phyloP scores from a whole-genome alignment of 1,140 invertebrate species.

The Reticulitermes speratus region DNA sequence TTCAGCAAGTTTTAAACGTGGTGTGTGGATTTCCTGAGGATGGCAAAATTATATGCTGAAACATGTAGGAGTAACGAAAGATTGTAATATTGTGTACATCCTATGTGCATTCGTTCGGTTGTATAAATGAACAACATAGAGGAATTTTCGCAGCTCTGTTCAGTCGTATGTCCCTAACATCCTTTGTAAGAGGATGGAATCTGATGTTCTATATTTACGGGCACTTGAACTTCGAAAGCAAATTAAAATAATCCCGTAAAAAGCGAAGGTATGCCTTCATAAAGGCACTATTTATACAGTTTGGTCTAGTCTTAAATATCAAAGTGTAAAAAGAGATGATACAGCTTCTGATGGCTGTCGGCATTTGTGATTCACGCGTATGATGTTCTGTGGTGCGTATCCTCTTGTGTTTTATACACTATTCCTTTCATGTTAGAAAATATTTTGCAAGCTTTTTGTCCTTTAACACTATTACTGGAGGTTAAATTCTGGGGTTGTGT shows the following conservation, averaged over 20 bases:
- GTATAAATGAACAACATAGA: too few species aligned
- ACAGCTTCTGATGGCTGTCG: not conserved
- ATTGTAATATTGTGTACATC: too few species aligned
- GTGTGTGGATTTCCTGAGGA: too few species aligned
- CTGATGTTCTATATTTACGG: not conserved
- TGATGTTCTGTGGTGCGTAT: not conserved
- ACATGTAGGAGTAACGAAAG: too few species aligned
- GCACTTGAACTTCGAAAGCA: not conserved
- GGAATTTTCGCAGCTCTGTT: not conserved
- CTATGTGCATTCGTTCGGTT: too few species aligned
- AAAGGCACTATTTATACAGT: not conserved
- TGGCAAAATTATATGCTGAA: too few species aligned
- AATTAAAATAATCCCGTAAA: too few species aligned
- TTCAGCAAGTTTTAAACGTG: too few species aligned
- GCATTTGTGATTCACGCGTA: not conserved
- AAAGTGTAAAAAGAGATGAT: not conserved
- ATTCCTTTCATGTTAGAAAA: not conserved
- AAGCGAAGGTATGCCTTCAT: not conserved
- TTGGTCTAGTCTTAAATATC: not conserved
- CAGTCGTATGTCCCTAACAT: too few species aligned
- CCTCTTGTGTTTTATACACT: not conserved
- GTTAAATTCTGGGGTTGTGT: not conserved
- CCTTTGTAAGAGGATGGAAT: not conserved
- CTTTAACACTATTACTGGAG: constrained; percentile 4
- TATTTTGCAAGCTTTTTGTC: not conserved